Conservation (phyloP, 2,113 vertebrate species). For the Upupa epops region DNA sequence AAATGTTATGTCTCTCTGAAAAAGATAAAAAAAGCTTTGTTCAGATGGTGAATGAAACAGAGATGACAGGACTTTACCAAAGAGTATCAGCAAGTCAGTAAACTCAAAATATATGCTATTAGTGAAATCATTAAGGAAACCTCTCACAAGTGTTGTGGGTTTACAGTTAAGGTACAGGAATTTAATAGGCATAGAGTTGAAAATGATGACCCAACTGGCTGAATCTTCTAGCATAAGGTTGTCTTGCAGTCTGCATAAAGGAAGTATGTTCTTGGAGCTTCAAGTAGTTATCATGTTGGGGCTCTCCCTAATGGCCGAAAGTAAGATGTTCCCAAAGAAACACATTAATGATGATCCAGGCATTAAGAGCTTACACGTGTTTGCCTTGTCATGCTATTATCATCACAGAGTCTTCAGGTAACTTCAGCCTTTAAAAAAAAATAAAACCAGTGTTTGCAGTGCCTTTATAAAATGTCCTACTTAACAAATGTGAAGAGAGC, state of each 20-base stretch:
- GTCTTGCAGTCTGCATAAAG: neutral
- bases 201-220: neutral
- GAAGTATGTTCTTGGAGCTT: neutral
- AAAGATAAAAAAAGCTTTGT: neutral
- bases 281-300: neutral
- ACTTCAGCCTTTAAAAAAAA: neutral
- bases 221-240: neutral
- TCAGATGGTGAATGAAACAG: neutral
- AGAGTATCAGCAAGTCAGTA: neutral
- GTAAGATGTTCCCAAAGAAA: neutral
- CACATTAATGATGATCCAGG: neutral
- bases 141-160: neutral
- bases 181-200: neutral
- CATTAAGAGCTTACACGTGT: neutral
- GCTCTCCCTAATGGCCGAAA: neutral
- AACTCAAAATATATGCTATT: neutral
- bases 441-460: neutral
- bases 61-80: neutral
- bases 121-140: neutral
- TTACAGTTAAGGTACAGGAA: neutral
- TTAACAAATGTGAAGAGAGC: conserved; percentile 11
- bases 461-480: neutral
- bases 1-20: neutral
- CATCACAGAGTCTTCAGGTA: neutral
- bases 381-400: neutral